Evolutionary conservation across 1,140 invertebrate species (phyloP).

Genomic region (Coptotermes formosanus): DNA sequence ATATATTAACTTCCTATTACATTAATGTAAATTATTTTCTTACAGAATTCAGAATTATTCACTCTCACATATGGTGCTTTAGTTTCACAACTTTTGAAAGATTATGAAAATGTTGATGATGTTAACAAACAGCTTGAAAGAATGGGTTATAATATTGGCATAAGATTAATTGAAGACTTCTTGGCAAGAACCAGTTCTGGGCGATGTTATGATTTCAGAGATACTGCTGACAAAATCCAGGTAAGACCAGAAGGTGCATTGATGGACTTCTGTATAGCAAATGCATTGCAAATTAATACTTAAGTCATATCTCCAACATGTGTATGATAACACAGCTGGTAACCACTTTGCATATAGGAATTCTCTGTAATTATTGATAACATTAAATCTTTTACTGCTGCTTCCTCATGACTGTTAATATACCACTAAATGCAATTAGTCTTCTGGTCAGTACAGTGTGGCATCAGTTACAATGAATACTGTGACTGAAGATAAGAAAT

Average conservation of each 20-base stretch:
- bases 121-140: slow-evolving; percentile 91
- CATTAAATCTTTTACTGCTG: no score
- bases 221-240: slow-evolving; percentile 97
- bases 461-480: no score
- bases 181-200: slow-evolving; percentile 86
- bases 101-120: slow-evolving; percentile 97
- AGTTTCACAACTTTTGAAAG: slow-evolving; percentile 94
- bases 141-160: slow-evolving; percentile 98
- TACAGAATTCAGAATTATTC: slow-evolving; percentile 94
- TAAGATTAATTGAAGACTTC: slow-evolving; percentile 96
- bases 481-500: no score
- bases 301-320: no score
- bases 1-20: slow-evolving; percentile 28
- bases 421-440: no score
- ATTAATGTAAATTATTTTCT: slow-evolving; percentile 40
- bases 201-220: slow-evolving; percentile 91
- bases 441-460: no score
- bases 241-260: slow-evolving; percentile 42
- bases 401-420: no score
- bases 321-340: no score
- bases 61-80: slow-evolving; percentile 97
- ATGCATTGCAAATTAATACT: no score
- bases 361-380: no score
- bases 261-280: no score
- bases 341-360: no score